Percentiles rank a stretch among this genome's conserved stretches.
phyloP scores from a whole-genome alignment of 2,888 invertebrate genomes.

The Dasysyrphus albostriatus region DNA sequence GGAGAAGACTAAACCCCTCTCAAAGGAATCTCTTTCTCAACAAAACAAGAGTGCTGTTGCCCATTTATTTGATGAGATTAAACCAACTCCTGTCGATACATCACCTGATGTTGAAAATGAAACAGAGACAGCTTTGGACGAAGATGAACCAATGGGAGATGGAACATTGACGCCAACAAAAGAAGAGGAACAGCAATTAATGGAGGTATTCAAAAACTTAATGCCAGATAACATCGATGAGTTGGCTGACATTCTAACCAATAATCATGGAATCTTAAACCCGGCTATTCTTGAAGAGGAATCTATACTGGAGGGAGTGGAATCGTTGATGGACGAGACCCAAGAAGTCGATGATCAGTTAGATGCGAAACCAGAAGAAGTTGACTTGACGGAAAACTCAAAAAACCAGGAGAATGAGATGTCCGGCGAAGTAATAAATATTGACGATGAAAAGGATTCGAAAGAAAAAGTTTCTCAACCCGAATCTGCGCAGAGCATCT shows the following conservation, averaged over 20 bases:
- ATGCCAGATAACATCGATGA: constrained; percentile 82
- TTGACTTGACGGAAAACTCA: constrained; percentile 25
- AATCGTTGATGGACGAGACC: constrained; percentile 77
- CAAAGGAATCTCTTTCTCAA: constrained; percentile 25
- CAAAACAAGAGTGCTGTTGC: background rate
- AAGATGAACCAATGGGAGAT: constrained; percentile 49
- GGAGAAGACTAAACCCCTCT: constrained; percentile 84
- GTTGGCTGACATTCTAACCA: constrained; percentile 81
- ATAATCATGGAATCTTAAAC: constrained; percentile 77
- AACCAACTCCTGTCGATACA: background rate
- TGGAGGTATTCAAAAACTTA: constrained; percentile 82
- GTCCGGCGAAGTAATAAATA: constrained; percentile 57
- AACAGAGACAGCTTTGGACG: constrained; percentile 13
- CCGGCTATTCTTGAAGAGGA: constrained; percentile 82
- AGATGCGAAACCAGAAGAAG: constrained; percentile 77
- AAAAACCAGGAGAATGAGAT: constrained; percentile 50
- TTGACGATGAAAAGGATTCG: constrained; percentile 42
- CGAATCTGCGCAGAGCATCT: background rate
- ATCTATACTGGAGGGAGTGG: constrained; percentile 81
- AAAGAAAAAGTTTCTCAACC: constrained; percentile 28
- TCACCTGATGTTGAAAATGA: constrained; percentile 8
- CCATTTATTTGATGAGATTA: constrained; percentile 27
- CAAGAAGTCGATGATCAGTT: constrained; percentile 78
- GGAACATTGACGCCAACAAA: constrained; percentile 77
- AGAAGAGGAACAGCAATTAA: constrained; percentile 81